These are phyloP conservation scores for Rugalucina vietnamica DNA, from an alignment of 2,888 invertebrate genomes.

Conservation along the genomic window DNA sequence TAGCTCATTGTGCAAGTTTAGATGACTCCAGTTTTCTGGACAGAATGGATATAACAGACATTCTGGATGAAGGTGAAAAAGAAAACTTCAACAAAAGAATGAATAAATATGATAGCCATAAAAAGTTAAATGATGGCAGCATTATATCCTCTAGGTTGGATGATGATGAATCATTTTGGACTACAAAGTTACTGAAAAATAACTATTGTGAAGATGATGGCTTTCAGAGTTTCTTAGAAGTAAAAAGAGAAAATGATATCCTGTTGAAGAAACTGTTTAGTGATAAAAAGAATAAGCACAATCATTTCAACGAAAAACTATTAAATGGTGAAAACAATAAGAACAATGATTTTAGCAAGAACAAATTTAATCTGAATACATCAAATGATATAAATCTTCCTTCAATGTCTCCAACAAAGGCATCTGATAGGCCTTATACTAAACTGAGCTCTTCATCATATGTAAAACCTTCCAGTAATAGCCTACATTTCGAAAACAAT, in stretches of 20 bases:
- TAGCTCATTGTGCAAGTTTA: constrained; percentile 52
- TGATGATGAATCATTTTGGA: neutral
- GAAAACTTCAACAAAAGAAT: constrained; percentile 62
- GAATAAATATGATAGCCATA: neutral
- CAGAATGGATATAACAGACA: constrained; percentile 63
- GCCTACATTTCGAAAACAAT: too few relatives aligned
- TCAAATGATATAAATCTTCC: too few relatives aligned
- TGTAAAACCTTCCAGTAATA: too few relatives aligned
- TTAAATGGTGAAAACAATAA: neutral
- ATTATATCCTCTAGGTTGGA: too few relatives aligned
- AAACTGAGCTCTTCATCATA: too few relatives aligned
- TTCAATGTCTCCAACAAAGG: too few relatives aligned
- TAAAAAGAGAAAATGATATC: neutral
- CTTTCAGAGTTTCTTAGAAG: neutral
- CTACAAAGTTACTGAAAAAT: neutral
- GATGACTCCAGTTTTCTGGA: constrained; percentile 38
- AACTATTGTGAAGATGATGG: neutral
- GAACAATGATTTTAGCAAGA: neutral
- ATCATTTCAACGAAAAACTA: neutral
- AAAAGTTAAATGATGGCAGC: neutral
- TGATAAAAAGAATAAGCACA: neutral
- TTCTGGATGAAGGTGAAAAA: constrained; percentile 72
- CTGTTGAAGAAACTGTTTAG: neutral
- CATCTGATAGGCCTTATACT: too few relatives aligned
- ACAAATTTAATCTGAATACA: too few relatives aligned